Evolutionary conservation across 2,888 invertebrate genomes (phyloP), one percentile per base, ranked within the genome.

Genomic region (Yponomeuta malinellus): DNA sequence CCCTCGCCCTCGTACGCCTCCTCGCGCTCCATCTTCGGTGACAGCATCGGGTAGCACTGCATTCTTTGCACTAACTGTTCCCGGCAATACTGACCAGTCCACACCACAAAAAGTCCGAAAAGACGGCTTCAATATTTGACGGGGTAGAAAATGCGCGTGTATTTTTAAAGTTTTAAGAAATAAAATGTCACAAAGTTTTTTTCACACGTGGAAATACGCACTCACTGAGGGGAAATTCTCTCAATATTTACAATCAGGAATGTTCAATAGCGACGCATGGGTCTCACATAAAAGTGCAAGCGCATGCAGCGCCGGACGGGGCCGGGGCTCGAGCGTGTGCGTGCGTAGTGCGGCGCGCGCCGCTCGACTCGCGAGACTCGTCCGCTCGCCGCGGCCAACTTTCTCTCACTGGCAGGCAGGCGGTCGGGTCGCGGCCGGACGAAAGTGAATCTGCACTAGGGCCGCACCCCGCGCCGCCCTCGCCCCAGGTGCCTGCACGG

Each of bases 401-500:
- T 93, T 93, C 93, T 92, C 93, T 90, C 86, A 93, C 92, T 92
- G 71, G 86, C 87, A 84, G 83, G 84, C 86, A 86, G 81, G 71
- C 71, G 71, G 68, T 81, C 84, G 88, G 72, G 67, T 80, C 84
- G 88, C 85, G 84, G 86, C 81, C 87, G 87, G 88, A 90, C 91
- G 92, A 92, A 92, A 92, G 91, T 92, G 92, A 92, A 91, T 92
- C 90, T 90, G 90, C 90, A 89, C 84, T 85, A 85, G 84, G 84
- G 78, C 73, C 72, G 74, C 75, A 73, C 72, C 82, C 82, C 82
- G 81, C 83, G 81, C 81, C 81, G 78, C 76, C 80, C 83, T 73
- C 81, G 81, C 79, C 80, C 79, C 82, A 81, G 82, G 63, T 74
- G 63, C 69, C 64, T 59, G 69, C 71, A 33, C 64, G 12, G 64